Evolutionary conservation across 35 echinoderm and acorn worm genomes (phyloP).

Genomic region (Anneissia japonica): DNA sequence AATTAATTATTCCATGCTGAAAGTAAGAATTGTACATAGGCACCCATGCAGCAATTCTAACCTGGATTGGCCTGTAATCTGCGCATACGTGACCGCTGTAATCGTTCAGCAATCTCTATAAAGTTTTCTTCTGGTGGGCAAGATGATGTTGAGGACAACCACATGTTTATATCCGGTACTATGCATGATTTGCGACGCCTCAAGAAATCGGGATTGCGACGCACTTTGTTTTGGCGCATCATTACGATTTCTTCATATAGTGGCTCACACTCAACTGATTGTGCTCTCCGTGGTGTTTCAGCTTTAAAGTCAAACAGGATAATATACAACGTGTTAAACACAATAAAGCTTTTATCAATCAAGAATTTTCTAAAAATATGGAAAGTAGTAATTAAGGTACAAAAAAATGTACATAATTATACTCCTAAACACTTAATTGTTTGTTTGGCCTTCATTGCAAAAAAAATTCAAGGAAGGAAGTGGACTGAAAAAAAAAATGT

Average conservation of each 20-base stretch:
- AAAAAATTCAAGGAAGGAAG: too few species aligned
- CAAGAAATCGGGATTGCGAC: background rate
- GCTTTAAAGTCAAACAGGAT: too few species aligned
- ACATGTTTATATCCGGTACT: background rate
- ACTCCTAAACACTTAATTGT: too few species aligned
- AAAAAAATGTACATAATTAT: too few species aligned
- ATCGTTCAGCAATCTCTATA: background rate
- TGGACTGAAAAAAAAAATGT: too few species aligned
- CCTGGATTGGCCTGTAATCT: background rate
- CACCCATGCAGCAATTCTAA: background rate
- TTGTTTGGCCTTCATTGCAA: too few species aligned
- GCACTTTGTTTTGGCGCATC: background rate
- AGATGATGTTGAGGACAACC: background rate
- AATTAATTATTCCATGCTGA: too few species aligned
- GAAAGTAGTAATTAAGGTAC: too few species aligned
- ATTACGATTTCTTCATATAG: background rate
- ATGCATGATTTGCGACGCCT: background rate
- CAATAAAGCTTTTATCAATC: too few species aligned
- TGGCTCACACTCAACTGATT: background rate
- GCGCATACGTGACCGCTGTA: background rate
- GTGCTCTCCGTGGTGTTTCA: background rate
- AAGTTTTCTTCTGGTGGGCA: background rate
- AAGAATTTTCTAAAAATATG: too few species aligned
- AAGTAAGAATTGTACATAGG: background rate
- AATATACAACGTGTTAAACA: too few species aligned